Evolutionary conservation across 2,113 vertebrate genomes (phyloP).

Genomic region (Cochlearius cochlearius): DNA sequence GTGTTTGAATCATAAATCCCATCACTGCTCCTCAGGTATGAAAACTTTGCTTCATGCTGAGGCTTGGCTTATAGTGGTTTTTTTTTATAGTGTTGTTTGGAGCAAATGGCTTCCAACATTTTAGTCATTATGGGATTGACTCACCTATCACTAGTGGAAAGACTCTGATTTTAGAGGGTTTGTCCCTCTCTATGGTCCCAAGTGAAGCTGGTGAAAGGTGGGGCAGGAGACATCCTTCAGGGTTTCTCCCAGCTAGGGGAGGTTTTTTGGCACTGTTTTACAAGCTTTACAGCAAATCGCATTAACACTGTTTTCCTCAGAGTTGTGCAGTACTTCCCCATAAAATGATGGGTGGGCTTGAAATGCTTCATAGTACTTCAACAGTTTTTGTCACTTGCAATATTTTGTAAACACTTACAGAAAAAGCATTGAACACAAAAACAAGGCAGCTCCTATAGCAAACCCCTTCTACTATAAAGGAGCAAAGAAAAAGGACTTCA

Average conservation of each 20-base stretch:
- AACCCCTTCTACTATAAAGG: background rate
- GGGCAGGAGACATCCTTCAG: background rate
- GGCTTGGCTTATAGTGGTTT: background rate
- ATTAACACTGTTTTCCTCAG: background rate
- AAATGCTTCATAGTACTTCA: background rate
- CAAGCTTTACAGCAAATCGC: background rate
- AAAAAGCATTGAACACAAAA: background rate
- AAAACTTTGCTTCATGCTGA: background rate
- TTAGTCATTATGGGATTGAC: background rate
- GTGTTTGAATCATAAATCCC: background rate
- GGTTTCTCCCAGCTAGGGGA: background rate
- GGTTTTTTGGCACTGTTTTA: background rate
- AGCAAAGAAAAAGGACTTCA: background rate
- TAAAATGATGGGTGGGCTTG: background rate
- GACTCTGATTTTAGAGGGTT: background rate
- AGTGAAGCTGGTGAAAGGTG: background rate
- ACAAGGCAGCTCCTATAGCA: background rate
- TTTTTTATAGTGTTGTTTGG: background rate
- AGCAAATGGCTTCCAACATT: background rate
- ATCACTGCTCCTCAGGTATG: background rate
- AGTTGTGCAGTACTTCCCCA: background rate
- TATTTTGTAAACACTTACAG: background rate
- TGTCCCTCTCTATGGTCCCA: background rate
- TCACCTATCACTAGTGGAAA: background rate
- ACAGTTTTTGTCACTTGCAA: background rate